Percentiles rank a stretch among this genome's conserved stretches.
These are phyloP conservation scores for Acrocephalus scirpaceus DNA, from an alignment of 2,797 vertebrate genomes.

Conservation along the genomic window DNA sequence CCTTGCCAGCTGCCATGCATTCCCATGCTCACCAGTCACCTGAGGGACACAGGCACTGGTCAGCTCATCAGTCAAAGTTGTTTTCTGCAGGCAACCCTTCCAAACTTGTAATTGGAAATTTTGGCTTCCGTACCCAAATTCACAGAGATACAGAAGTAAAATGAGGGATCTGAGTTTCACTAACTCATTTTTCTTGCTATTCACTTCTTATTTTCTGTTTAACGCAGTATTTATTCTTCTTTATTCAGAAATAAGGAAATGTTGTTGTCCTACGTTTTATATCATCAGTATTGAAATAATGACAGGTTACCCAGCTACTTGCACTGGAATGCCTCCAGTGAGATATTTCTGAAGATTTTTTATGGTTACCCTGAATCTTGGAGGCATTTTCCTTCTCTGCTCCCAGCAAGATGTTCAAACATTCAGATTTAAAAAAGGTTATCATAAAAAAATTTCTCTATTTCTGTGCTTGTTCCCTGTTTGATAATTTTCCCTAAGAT, in stretches of 20 bases:
- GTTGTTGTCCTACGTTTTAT: background rate
- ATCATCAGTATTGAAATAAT: background rate
- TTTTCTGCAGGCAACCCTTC: background rate
- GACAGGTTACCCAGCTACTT: background rate
- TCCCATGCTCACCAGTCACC: no score
- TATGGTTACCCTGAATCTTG: background rate
- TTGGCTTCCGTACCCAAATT: background rate
- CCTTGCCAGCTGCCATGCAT: background rate
- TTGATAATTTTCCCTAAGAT: background rate
- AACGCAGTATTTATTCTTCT: background rate
- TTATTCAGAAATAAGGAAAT: background rate
- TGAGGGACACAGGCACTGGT: background rate
- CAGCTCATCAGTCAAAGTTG: background rate
- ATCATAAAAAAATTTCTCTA: background rate
- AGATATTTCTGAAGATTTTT: background rate
- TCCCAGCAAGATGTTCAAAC: background rate
- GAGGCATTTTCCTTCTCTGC: background rate
- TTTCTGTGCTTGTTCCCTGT: background rate
- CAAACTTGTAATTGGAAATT: background rate
- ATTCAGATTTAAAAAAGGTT: background rate
- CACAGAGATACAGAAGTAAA: background rate
- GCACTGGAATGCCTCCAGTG: background rate
- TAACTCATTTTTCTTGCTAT: background rate
- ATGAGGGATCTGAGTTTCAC: background rate
- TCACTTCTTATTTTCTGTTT: background rate